These are phyloP conservation scores for Orchestia grillus DNA, from an alignment of 1,140 invertebrate species.

Conservation along the genomic window DNA sequence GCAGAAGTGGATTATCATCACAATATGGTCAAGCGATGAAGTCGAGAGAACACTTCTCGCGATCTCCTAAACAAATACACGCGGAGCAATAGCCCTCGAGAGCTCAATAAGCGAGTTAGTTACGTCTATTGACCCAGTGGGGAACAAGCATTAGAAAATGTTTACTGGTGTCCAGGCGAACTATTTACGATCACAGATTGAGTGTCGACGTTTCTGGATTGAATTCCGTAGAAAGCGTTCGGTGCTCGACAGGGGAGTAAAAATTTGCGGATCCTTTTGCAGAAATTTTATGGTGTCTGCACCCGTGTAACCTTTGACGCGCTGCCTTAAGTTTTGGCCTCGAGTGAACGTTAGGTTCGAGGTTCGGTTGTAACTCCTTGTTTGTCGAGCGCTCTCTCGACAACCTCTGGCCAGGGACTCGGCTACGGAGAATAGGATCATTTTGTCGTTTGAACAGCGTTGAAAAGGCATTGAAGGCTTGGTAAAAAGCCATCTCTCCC, in stretches of 20 bases:
- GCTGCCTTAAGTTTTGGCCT: neutral
- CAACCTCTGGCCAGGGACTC: neutral
- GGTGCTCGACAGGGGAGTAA: conserved; percentile 15
- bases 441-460: neutral
- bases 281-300: conserved; percentile 48
- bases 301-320: conserved; percentile 34
- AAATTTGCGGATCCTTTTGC: conserved; percentile 11
- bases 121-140: conserved; percentile 50
- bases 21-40: conserved; percentile 23
- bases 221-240: conserved; percentile 21
- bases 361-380: conserved; percentile 10
- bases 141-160: conserved; percentile 52
- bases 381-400: conserved; percentile 4
- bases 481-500: neutral
- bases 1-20: conserved; percentile 21
- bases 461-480: neutral
- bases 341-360: neutral
- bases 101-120: conserved; percentile 50
- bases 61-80: conserved; percentile 41
- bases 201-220: conserved; percentile 29
- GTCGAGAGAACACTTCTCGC: conserved; percentile 32
- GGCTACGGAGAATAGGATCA: neutral
- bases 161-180: conserved; percentile 41
- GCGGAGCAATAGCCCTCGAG: conserved; percentile 43
- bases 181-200: conserved; percentile 48